These are phyloP conservation scores for Selenia dentaria DNA, from an alignment of 2,888 invertebrate genomes.

Conservation along the genomic window DNA sequence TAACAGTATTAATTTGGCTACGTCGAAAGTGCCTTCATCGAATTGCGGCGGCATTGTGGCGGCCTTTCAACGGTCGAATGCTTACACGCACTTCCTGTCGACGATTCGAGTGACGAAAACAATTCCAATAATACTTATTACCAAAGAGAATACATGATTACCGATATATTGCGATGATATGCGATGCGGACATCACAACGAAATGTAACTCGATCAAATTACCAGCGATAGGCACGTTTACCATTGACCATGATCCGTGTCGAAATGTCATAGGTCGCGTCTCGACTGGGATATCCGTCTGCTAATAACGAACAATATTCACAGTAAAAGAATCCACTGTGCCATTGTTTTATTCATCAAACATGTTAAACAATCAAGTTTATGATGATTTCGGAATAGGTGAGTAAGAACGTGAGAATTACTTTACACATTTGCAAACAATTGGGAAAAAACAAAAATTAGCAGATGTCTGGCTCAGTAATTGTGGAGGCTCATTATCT, in stretches of 20 bases:
- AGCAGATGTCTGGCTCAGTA: slow-evolving; percentile 45
- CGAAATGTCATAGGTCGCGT: slow-evolving; percentile 64
- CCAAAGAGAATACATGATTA: slow-evolving; percentile 21
- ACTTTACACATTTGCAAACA: slow-evolving; percentile 55
- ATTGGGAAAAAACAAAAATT: slow-evolving; percentile 55
- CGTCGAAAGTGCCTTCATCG: slow-evolving; percentile 49
- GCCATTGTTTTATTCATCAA: slow-evolving; percentile 9
- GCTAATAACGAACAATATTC: slow-evolving; percentile 13
- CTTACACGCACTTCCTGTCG: slow-evolving; percentile 76
- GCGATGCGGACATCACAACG: slow-evolving; percentile 28
- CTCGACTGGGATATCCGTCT: slow-evolving; percentile 26
- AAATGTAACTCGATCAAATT: slow-evolving; percentile 28
- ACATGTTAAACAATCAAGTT: slow-evolving; percentile 7
- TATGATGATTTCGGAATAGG: slow-evolving; percentile 42
- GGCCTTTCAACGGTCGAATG: slow-evolving; percentile 66
- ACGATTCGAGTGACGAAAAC: slow-evolving; percentile 59
- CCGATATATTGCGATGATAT: slow-evolving; percentile 7
- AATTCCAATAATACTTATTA: slow-evolving; percentile 31
- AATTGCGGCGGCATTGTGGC: slow-evolving; percentile 37
- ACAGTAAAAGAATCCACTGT: too few species aligned
- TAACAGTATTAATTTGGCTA: slow-evolving; percentile 45
- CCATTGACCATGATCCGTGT: slow-evolving; percentile 56
- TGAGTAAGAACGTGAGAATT: slow-evolving; percentile 47
- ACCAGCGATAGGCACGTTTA: slow-evolving; percentile 33
- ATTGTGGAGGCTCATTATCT: slow-evolving; percentile 50